These are phyloP conservation scores for Pithys albifrons DNA, from an alignment of 2,113 vertebrate genomes.

Conservation along the genomic window DNA sequence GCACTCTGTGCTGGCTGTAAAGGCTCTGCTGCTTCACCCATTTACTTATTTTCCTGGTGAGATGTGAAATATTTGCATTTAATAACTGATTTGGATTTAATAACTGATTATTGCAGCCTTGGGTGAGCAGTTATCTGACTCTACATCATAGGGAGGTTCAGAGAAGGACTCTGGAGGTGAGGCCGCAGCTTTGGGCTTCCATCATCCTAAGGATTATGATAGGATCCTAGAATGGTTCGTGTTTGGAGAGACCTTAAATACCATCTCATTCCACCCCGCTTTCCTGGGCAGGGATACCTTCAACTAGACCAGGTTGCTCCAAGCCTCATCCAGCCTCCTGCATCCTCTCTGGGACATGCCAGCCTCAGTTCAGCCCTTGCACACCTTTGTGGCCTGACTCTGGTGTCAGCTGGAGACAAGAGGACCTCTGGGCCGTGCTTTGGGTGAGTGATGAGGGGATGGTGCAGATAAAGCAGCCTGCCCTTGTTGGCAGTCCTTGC, in stretches of 20 bases:
- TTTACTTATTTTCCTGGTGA: background rate
- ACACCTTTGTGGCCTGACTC: background rate
- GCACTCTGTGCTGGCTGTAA: background rate
- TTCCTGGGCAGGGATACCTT: background rate
- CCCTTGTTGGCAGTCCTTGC: accelerated
- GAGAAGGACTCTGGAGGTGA: background rate
- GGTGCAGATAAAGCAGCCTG: background rate
- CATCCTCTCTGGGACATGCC: accelerated
- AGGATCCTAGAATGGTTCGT: background rate
- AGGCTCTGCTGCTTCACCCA: background rate
- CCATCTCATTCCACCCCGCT: background rate
- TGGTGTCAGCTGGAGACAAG: accelerated
- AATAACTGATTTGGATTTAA: background rate
- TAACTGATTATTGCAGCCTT: background rate
- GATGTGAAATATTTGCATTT: background rate
- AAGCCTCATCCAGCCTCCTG: background rate
- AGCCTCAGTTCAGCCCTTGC: accelerated
- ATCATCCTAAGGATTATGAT: background rate
- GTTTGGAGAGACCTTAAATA: background rate
- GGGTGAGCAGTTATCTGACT: background rate
- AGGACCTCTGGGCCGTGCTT: background rate
- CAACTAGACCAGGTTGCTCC: background rate
- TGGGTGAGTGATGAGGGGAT: accelerated
- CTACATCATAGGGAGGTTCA: background rate
- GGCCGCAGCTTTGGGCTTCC: background rate